These are phyloP conservation scores for Capreolus pygargus DNA, from an alignment of 2,113 vertebrate species.

Conservation along the genomic window DNA sequence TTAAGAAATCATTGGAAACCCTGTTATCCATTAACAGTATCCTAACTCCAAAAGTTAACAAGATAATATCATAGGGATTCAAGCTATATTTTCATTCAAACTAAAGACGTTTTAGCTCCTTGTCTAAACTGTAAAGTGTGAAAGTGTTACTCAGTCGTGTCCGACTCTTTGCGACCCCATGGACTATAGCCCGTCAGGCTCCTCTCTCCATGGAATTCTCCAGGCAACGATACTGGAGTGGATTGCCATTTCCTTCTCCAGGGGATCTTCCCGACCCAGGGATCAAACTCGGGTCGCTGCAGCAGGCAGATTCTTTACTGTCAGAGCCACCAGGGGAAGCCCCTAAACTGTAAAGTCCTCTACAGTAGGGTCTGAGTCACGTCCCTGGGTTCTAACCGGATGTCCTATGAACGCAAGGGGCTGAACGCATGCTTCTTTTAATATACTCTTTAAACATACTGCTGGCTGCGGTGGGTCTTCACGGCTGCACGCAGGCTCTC, in stretches of 20 bases:
- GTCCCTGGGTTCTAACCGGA: background rate
- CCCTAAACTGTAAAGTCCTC: background rate
- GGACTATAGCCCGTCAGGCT: background rate
- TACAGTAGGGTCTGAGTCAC: background rate
- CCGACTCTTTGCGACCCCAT: background rate
- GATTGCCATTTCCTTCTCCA: background rate
- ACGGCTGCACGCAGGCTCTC: background rate
- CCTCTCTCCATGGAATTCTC: background rate
- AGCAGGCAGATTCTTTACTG: background rate
- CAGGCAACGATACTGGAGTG: background rate
- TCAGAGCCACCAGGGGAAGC: background rate
- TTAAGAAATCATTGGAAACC: constrained; percentile 31
- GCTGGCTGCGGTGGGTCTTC: background rate
- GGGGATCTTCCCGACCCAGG: background rate
- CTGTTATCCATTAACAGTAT: background rate
- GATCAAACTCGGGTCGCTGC: background rate
- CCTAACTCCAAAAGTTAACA: background rate
- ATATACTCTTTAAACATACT: background rate
- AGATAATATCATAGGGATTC: background rate
- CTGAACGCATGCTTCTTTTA: background rate
- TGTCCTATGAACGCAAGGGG: background rate
- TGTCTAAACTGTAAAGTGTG: background rate
- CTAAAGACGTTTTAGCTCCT: background rate
- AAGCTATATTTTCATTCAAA: background rate
- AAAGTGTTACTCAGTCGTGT: background rate